Evolutionary conservation across 2,113 vertebrate genomes (phyloP), one percentile per base, ranked within the genome.

Genomic region (Noturus placidus): DNA sequence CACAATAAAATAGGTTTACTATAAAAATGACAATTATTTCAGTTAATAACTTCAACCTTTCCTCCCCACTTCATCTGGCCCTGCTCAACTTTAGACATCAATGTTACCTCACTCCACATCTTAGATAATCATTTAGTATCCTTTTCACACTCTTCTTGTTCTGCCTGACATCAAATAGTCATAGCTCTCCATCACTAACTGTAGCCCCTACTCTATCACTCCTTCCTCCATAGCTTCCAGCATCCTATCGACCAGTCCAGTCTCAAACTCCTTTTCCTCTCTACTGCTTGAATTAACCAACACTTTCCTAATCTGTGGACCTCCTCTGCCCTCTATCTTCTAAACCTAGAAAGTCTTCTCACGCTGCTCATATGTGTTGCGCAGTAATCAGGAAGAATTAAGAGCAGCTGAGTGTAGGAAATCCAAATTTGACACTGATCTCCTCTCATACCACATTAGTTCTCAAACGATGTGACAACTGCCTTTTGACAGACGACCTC

Each of bases 291-390:
- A 30, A 30, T 56, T 30, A 79, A 17, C 52, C 50, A 79, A 33
- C 50, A 52, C 42, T 52, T 79, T 30, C 7, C 17, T 56, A 25
- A 78, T 79, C 77, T 17, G 56, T 56, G n/a, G 77, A 79, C 50
- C 52, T 79, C 77, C 77, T 79, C 77, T 79, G 77, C 77, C 77
- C 77, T 79, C 77, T 79, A 79, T 56, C 77, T 79, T 79, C 52
- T 79, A 79, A 79, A 79, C 77, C 52, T 56, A 56, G 50, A 7
- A 79, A 79, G 11, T n/a, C 22, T 4, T 77, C 74, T 77, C 42
- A 27, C 2, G 1, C 74, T 50, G 11, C 20, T 56, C 77, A 79
- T 50, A 76, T 46, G 4, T 76, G 72, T 46, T 46, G 22, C 1
- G 4, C 35, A 76, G 22, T 20, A 46, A 25, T 76, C 17, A 72